Base-by-base conservation (phyloP, 92 coral and sea anemone species). In the Porites divaricata region DNA sequence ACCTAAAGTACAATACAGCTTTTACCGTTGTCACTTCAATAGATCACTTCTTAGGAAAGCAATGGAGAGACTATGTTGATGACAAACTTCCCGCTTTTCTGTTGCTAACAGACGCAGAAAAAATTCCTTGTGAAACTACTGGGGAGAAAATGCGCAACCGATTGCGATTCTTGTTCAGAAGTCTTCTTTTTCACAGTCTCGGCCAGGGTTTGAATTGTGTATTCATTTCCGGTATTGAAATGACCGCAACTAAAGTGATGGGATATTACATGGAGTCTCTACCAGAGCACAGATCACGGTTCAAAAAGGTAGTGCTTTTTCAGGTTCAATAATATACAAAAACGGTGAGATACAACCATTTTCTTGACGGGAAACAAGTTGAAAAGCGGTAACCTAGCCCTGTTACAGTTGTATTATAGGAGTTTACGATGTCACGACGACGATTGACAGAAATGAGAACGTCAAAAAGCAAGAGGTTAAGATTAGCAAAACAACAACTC, bases 41-140 rank as follows among this genome's bases (percentile, higher is more conserved):
- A 50, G 54, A 70, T 15, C 63, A 77, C 66, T 72, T 85, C 22
- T 81, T 88, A 88, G 90, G 58, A 25, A 20, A 74, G 28, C 3
- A 67, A 3, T 90, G 89, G 85, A 62, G 45, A 24, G 50, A 35
- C 2, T 86, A 90, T 64, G 20, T 90, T 15, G 53, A 81, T 28
- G 68, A 70, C 26, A 72, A 81, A 65, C 13, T 65, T 49, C 93
- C 93, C n/a, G 85, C 93, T 15, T 90, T 90, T 73, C 70, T 90
- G 71, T 81, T 90, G n/a, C 79, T 86, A 22, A 79, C 93, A 5
- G 93, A 90, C 41, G 93, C 88, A 14, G 87, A 89, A 61, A 85
- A 62, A 22, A 54, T 74, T 59, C 71, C 72, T 1, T 77, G 61
- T 28, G 15, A 54, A 69, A 28, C 81, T 20, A 52, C 51, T 7